A percentile compares a stretch with the other conserved stretches of the same genome.
phyloP scores from a whole-genome alignment of 2,797 vertebrate species.

The Tangara arthus region DNA sequence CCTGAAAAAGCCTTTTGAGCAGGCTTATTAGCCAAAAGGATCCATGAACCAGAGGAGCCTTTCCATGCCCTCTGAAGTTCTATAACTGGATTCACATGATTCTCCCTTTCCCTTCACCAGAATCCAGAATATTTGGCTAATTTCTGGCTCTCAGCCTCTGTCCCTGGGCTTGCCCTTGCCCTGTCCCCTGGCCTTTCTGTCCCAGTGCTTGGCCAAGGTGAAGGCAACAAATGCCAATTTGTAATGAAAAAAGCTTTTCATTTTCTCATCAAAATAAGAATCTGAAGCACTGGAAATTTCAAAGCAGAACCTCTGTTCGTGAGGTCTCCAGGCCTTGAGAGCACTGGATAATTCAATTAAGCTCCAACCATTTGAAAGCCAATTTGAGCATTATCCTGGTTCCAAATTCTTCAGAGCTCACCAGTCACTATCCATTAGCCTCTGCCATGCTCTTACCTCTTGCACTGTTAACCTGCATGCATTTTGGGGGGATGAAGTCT shows the following conservation, averaged over 20 bases:
- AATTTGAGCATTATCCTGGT: not conserved
- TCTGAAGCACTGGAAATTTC: not conserved
- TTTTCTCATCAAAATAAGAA: conserved; percentile 3
- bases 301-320: not conserved
- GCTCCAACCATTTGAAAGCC: not conserved
- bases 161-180: not conserved
- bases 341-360: not conserved
- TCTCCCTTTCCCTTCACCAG: rapidly evolving
- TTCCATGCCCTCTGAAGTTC: not conserved
- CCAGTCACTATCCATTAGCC: conserved; percentile 39
- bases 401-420: not conserved
- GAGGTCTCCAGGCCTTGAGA: not conserved
- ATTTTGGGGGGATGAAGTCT: not conserved
- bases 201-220: not conserved
- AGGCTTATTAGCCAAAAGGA: not conserved
- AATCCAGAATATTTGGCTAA: not conserved
- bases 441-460: not conserved
- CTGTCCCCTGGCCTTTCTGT: not conserved
- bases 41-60: not conserved
- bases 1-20: not conserved
- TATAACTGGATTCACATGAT: not conserved
- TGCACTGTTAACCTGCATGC: not conserved
- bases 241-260: conserved; percentile 15
- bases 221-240: not conserved
- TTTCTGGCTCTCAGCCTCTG: not conserved